Base-by-base conservation (phyloP, 2,797 vertebrate genomes). In the Nyctibius grandis region DNA sequence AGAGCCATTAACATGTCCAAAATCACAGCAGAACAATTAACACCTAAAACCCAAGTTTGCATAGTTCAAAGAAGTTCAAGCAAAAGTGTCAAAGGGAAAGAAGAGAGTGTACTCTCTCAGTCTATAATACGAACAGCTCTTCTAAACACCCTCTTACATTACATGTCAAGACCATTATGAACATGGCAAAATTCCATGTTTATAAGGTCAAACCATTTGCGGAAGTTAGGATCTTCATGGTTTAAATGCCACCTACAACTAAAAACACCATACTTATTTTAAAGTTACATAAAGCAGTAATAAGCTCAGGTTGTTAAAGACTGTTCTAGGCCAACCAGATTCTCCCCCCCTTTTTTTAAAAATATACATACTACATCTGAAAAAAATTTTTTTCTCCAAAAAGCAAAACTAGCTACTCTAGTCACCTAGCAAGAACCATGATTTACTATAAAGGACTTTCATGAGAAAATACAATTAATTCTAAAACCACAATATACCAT, bases 161-260 rank as follows among this genome's bases (percentile, higher is more conserved):
- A 1, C 12, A 45, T n/a, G 23, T 80, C 33, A 86, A 86, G 59
- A 73, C 33, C 31, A 23, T 67, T 63, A 69, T 3, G 34, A 78
- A 69, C 9, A 40, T 17, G 15, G 45, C 81, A 96, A 93, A 86
- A 90, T 75, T 86, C 54, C 54, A 60, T 12, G 19, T 44, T 85
- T 84, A n/a, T 44, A 85, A 82, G 9, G 56, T 88, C 54, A 90
- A 51, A 65, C 9, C 12, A 54, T 17, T 78, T 34, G 50, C 57
- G 56, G 53, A 89, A 91, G 73, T 70, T 40, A 79, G 87, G 47
- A 79, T 64, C 47, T 38, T 69, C 17, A 8, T 47, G 10, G 29
- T 73, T 88, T 79, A 80, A 79, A 83, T 25, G 78, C n/a, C 63
- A 92, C 2, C 28, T 59, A 57, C 65, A 68, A 54, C 40, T 53